Base-by-base conservation (phyloP, 2,888 invertebrate genomes). In the Beris chalybata region DNA sequence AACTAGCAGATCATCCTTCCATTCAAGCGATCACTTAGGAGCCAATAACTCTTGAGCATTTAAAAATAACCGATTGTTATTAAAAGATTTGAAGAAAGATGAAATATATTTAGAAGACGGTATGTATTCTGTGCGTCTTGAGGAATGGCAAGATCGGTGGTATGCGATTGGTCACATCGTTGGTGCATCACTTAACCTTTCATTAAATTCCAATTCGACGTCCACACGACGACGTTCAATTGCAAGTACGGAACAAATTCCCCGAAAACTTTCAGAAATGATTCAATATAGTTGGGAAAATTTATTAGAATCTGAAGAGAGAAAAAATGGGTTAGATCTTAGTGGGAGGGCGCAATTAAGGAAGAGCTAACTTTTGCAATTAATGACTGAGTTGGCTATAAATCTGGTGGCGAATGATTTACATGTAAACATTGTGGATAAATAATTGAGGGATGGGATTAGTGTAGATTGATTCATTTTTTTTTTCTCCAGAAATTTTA, bases 1-100 rank as follows among this genome's bases (percentile, higher is more conserved):
- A 38, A 9, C 22, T 22, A 38, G 38, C 9, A 32, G 6, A 38
- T 52, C 61, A 50, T 61, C 52, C 38, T 52, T 30, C 50, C 15
- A 61, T 61, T 61, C 61, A 52, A 52, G 61, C 38, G 38, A 61
- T 61, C 61, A 61, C 61, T 61, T 61, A 61, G 43, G 61, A 61
- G 61, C 61, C 61, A 50, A 61, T 61, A 61, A 61, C 61, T 61
- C 52, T 61, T 61, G 38, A 61, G 61, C 38, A 61, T 61, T 22
- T 38, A 61, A 61, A 61, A 61, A 61, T 61, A 61, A 50, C 50
- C 52, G 50, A 48, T 59, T 59, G 48, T 59, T 59, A 48, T 59
- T 59, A 31, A 59, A 59, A 48, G 48, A 48, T 13, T n/a, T 31
- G 48, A 50, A 59, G 50, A 38, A 50, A 59, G 15, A 13, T 3